Base-by-base conservation (phyloP, 2,888 invertebrate species). In the Polyommatus iphigenia region DNA sequence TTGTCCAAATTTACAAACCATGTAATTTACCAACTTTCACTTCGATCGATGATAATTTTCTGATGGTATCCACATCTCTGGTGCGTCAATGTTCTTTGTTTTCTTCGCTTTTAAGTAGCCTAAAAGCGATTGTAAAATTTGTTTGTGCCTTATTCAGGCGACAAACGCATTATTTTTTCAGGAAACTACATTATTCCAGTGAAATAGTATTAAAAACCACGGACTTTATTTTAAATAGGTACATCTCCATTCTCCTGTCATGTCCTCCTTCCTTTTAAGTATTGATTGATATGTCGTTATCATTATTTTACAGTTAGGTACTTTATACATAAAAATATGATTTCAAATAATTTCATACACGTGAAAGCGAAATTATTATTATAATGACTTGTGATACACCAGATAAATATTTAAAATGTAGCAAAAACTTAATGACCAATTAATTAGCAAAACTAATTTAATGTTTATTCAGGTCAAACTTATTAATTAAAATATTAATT, bases 401-500 rank as follows among this genome's bases (percentile, higher is more conserved):
- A 2, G 8, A 41, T 41, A 57, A n/a, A n/a, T 57, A 57, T n/a
- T 57, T 18, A 57, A 20, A 20, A 57, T 57, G 8, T 8, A 59
- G 6, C 59, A n/a, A 59, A 8, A 20, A 59, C 6, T 59, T 20
- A 20, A 20, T 59, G 20, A 24, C 13, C 20, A 62, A 62, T 62
- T 24, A 5, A 24, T 62, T 10, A 13, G 62, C 20, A 62, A 62
- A 62, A 24, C 24, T 29, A 59, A 20, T 18, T 6, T 10, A 62
- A 24, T 24, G 4, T 13, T 13, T 62, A 62, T 62, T 24, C 29
- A 24, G 24, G 62, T 29, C n/a, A 10, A 10, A 24, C 13, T 13
- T 62, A 62, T 62, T 62, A 62, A 62, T 62, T 59, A 8, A n/a
- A 62, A 62, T 13, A 62, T 24, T 62, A 24, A 62, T 62, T 62